Evolutionary conservation across 2,797 vertebrate genomes (phyloP).

Genomic region (Pipistrellus nathusii): DNA sequence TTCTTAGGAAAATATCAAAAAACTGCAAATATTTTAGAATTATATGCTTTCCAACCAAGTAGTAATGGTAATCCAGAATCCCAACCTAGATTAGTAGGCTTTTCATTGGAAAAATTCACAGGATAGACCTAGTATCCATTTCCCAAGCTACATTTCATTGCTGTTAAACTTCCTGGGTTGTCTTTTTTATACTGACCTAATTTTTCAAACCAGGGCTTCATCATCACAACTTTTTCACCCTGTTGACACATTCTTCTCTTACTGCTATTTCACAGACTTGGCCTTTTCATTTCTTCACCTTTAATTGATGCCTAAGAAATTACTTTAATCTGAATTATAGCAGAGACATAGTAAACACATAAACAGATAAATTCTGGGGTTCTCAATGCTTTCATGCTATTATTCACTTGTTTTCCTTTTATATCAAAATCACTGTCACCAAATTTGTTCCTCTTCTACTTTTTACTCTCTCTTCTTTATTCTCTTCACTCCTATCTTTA

Average conservation of each 20-base stretch:
- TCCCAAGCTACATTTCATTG: background rate
- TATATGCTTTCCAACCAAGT: background rate
- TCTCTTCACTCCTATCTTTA: background rate
- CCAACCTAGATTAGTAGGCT: background rate
- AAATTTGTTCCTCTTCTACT: background rate
- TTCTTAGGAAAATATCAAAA: background rate
- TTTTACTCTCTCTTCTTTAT: background rate
- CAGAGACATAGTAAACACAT: background rate
- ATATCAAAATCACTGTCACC: background rate
- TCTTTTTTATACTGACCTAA: constrained; percentile 60
- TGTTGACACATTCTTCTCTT: constrained; percentile 38
- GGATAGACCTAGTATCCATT: background rate
- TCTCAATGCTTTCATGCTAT: constrained; percentile 6
- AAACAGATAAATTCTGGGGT: background rate
- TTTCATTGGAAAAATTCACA: background rate
- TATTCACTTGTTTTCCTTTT: constrained; percentile 12
- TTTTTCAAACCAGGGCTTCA: constrained; percentile 27
- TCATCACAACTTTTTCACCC: constrained; percentile 49
- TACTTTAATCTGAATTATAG: background rate
- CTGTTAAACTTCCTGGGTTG: background rate
- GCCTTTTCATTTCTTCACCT: constrained; percentile 74
- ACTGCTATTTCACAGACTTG: constrained; percentile 37
- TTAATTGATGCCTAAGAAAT: constrained; percentile 68
- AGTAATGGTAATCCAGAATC: background rate
- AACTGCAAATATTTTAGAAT: constrained; percentile 34